phyloP scores from a whole-genome alignment of 2,113 vertebrate species.

The Casuarius casuarius region DNA sequence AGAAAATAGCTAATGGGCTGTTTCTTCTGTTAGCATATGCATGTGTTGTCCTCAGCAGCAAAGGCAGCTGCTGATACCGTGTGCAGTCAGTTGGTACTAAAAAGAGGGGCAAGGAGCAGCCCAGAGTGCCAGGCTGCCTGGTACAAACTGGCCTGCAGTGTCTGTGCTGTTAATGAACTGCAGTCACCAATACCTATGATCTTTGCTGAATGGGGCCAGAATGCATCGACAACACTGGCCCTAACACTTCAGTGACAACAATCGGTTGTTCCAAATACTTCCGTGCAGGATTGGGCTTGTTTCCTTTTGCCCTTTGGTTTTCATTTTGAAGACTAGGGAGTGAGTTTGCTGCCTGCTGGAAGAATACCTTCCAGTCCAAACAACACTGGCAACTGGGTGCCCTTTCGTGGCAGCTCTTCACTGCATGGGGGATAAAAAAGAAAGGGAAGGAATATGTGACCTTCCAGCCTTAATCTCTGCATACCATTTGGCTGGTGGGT shows the following conservation, averaged over 20 bases:
- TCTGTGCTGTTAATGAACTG: not conserved
- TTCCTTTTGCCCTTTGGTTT: not conserved
- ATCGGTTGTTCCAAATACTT: not conserved
- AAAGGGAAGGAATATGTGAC: constrained; percentile 45
- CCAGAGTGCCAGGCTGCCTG: not conserved
- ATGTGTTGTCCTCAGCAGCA: not conserved
- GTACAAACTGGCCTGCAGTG: not conserved
- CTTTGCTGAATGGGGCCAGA: not conserved
- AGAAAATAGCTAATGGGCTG: not conserved
- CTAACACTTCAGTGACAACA: not conserved
- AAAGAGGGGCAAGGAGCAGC: not conserved
- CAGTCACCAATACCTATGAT: not conserved
- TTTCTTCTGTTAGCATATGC: not conserved
- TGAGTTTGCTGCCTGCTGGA: not conserved
- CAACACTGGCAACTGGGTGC: not conserved
- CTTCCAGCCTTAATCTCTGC: constrained; percentile 47
- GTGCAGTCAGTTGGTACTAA: not conserved
- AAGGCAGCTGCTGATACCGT: not conserved
- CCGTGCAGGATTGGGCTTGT: not conserved
- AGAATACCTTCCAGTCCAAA: not conserved
- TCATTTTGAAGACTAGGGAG: not conserved
- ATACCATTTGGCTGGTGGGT: constrained; percentile 56
- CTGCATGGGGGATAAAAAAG: not conserved
- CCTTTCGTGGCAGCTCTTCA: not conserved
- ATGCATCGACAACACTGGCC: not conserved